A percentile compares a stretch with the other conserved stretches of the same genome.
Conservation (phyloP, 2,888 invertebrate genomes). For the Palloptera scutellata region DNA sequence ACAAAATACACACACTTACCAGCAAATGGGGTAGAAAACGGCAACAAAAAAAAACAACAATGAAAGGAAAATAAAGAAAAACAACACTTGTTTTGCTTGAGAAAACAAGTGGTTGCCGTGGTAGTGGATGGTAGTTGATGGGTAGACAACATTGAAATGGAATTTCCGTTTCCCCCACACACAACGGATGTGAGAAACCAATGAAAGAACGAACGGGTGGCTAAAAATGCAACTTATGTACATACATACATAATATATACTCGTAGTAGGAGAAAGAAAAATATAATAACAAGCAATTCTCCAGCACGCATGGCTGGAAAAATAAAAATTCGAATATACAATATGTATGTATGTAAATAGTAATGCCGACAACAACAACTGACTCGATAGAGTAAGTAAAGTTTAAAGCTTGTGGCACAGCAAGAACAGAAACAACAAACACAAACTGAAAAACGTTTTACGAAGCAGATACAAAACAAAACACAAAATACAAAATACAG, state of each 20-base stretch:
- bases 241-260: too few species aligned
- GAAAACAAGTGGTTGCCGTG: slow-evolving; percentile 63
- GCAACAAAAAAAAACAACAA: background rate
- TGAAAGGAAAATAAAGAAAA: slow-evolving; percentile 5
- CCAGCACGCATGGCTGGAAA: too few species aligned
- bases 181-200: slow-evolving; percentile 14
- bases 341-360: too few species aligned
- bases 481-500: background rate
- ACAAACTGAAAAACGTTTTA: background rate
- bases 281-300: too few species aligned
- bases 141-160: slow-evolving; percentile 24
- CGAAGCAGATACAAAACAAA: background rate
- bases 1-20: background rate
- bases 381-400: too few species aligned
- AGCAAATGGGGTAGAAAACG: background rate
- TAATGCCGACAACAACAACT: too few species aligned
- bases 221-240: too few species aligned
- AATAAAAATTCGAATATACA: too few species aligned
- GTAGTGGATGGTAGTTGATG: slow-evolving; percentile 35
- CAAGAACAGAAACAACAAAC: background rate
- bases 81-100: slow-evolving; percentile 52
- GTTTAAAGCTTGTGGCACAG: too few species aligned
- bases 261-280: too few species aligned
- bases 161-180: slow-evolving; percentile 23
- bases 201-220: background rate